Base-by-base conservation (phyloP, 2,888 invertebrate genomes). In the Trichopoda pennipes region DNA sequence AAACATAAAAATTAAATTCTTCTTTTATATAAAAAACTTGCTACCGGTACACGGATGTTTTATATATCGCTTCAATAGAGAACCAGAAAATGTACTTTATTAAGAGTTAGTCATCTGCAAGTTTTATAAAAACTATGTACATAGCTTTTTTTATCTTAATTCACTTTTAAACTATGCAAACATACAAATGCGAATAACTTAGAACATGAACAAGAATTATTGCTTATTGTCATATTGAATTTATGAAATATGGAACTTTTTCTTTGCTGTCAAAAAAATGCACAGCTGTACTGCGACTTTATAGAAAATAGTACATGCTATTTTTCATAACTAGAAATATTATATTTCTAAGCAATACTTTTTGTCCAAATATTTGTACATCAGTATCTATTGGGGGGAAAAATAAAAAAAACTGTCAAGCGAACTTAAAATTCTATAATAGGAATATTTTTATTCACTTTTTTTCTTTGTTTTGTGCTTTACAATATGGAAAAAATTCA, bases 171-270 rank as follows among this genome's bases (percentile, higher is more conserved):
- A n/a, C n/a, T n/a, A 14, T 38, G 14, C 14, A 19, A 7, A 16
- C 7, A 21, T 38, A 12, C 38, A 35, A 6, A 17, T 35, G 19
- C 10, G 3, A 12, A 17, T 17, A 17, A 47, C 17, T n/a, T 47
- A 23, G 21, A 17, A 58, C 14, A 28, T 19, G 44, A 19, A 28
- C n/a, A 64, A 84, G 80, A 83, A 77, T 81, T 85, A 86, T 85
- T 86, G 85, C 86, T 86, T 84, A 86, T 87, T 88, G 88, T 88
- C 87, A 87, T 85, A 87, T 85, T 84, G 87, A 87, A 85, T 84
- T 85, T 85, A 86, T 88, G 87, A 89, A 87, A 88, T 88, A 89
- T 88, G 86, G 85, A 86, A 87, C 85, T 19, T 42, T 55, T 63
- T 19, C 86, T 85, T 12, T 63, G 85, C 85, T 88, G 86, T 88